phyloP scores from a whole-genome alignment of 2,888 invertebrate species.

The Ophion ventricosus region DNA sequence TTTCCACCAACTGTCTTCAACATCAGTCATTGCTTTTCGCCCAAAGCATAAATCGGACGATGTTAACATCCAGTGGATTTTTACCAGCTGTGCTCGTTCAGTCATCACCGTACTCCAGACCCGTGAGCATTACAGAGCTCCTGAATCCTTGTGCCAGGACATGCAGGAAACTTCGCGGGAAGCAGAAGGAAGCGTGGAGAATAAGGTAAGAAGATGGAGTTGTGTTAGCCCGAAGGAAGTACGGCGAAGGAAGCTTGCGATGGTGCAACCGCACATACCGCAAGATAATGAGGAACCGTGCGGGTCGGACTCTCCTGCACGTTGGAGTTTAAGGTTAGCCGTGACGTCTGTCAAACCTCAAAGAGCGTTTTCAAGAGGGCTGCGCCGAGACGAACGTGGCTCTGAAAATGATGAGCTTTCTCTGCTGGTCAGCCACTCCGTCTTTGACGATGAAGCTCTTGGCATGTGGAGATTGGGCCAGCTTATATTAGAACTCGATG shows the following conservation, averaged over 20 bases:
- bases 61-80: too few relatives aligned
- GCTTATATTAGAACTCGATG: constrained; percentile 57
- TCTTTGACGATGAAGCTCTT: constrained; percentile 46
- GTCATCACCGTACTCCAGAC: too few relatives aligned
- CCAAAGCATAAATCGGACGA: too few relatives aligned
- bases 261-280: constrained; percentile 47
- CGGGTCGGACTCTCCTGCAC: constrained; percentile 42
- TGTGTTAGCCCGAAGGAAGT: constrained; percentile 25
- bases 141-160: too few relatives aligned
- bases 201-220: constrained; percentile 1
- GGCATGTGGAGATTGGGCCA: constrained; percentile 31
- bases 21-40: too few relatives aligned
- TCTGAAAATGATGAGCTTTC: neutral
- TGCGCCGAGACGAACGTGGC: constrained; percentile 17
- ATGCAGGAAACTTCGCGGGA: neutral
- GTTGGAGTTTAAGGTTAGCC: constrained; percentile 63
- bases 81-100: too few relatives aligned
- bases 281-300: constrained; percentile 63
- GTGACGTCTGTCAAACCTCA: constrained; percentile 65
- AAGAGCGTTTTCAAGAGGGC: constrained; percentile 59
- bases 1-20: too few relatives aligned
- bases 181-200: constrained; percentile 38
- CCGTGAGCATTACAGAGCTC: too few relatives aligned
- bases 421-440: constrained; percentile 55
- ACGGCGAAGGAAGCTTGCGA: constrained; percentile 46